phyloP scores from a whole-genome alignment of 2,888 invertebrate genomes.

The Liposcelis brunnea region DNA sequence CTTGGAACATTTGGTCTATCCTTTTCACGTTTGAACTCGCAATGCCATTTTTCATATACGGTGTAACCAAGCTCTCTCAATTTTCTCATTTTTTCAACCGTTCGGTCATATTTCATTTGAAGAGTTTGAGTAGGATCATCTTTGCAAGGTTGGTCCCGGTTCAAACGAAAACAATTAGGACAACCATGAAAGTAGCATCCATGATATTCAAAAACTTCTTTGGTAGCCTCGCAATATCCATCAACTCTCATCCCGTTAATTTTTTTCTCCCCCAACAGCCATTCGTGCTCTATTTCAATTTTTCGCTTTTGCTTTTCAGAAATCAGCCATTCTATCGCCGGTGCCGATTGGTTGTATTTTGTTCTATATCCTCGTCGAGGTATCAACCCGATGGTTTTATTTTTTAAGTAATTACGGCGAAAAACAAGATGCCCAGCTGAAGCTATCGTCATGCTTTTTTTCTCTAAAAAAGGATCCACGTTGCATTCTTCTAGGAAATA shows the following conservation, averaged over 20 bases:
- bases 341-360: constrained; percentile 3
- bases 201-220: not conserved
- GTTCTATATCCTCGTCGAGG: constrained; percentile 4
- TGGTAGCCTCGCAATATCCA: not conserved
- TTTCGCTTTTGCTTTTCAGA: not conserved
- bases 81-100: not conserved
- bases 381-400: constrained; percentile 8
- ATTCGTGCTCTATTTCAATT: constrained; percentile 1
- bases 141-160: not conserved
- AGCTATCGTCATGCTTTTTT: constrained; percentile 6
- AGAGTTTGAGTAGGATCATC: not conserved
- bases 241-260: not conserved
- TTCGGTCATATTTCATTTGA: not conserved
- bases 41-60: not conserved
- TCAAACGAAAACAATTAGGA: not conserved
- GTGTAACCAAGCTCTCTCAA: not conserved
- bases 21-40: not conserved
- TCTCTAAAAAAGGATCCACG: constrained; percentile 6
- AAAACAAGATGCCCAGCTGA: not conserved
- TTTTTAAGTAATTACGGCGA: constrained; percentile 5
- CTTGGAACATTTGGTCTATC: too few species aligned
- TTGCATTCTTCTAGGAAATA: constrained; percentile 3
- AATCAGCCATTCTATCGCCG: constrained; percentile 8
- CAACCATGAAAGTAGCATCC: not conserved
- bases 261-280: not conserved